A percentile compares a stretch with the other conserved stretches of the same genome.
phyloP scores from a whole-genome alignment of 1,140 invertebrate species.

The Zaprionus vittiger region DNA sequence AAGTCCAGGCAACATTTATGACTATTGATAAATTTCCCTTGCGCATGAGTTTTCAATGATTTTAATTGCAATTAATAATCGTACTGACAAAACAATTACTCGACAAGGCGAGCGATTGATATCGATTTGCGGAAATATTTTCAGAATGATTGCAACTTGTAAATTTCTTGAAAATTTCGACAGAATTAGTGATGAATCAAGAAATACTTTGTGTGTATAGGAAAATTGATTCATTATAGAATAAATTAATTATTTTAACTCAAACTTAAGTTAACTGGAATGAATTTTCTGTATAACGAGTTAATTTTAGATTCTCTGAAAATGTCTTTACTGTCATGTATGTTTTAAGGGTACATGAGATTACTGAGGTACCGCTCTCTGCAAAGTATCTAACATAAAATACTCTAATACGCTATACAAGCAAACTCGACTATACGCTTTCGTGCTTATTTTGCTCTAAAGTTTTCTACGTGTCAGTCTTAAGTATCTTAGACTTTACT shows the following conservation, averaged over 20 bases:
- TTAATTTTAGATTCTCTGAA: neutral
- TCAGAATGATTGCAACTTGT: neutral
- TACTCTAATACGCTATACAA: too few relatives aligned
- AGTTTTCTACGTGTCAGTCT: neutral
- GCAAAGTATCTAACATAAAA: too few relatives aligned
- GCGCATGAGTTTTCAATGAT: constrained; percentile 17
- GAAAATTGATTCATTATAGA: neutral
- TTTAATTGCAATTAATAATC: constrained; percentile 27
- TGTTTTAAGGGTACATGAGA: too few relatives aligned
- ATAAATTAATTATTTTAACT: neutral
- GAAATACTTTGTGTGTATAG: neutral
- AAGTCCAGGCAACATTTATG: constrained; percentile 2
- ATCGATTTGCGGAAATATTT: neutral
- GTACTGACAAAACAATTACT: constrained; percentile 10
- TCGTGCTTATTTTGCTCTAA: too few relatives aligned
- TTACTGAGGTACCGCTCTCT: too few relatives aligned
- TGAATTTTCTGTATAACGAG: neutral
- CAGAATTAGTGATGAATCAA: neutral
- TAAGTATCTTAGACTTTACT: neutral
- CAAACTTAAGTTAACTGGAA: neutral
- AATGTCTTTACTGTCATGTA: too few relatives aligned
- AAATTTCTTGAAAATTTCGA: neutral
- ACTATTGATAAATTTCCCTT: constrained; percentile 9
- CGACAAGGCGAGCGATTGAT: neutral
- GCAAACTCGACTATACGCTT: too few relatives aligned